Percentiles rank a stretch among this genome's conserved stretches.
phyloP scores from a whole-genome alignment of 2,113 vertebrate genomes.

The Macrotis lagotis region DNA sequence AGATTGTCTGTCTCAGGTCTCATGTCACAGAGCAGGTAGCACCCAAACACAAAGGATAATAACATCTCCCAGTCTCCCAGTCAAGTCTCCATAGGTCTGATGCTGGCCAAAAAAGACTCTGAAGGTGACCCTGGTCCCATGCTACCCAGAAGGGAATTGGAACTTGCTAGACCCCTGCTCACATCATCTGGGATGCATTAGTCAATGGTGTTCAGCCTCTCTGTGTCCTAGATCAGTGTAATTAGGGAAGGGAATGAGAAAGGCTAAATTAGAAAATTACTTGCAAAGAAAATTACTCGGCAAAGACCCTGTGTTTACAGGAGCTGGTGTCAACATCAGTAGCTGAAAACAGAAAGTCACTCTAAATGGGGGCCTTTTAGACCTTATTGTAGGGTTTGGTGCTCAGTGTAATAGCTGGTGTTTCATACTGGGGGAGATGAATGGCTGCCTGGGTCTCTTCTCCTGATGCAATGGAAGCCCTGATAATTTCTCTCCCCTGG shows the following conservation, averaged over 20 bases:
- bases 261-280: conserved; percentile 63
- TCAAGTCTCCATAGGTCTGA: conserved; percentile 38
- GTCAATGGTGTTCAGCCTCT: conserved; percentile 59
- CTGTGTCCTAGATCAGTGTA: conserved; percentile 50
- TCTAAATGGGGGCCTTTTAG: conserved; percentile 46
- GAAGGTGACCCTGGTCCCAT: conserved; percentile 37
- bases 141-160: conserved; percentile 54
- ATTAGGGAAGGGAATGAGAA: conserved; percentile 66
- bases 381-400: conserved; percentile 47
- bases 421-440: conserved; percentile 38
- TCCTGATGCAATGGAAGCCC: not conserved
- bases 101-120: conserved; percentile 37
- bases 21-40: conserved; percentile 31
- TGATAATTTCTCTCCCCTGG: conserved; percentile 22
- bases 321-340: conserved; percentile 53
- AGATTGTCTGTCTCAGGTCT: conserved; percentile 14
- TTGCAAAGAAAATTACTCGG: conserved; percentile 60
- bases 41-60: conserved; percentile 37
- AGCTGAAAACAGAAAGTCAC: conserved; percentile 54
- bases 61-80: not conserved
- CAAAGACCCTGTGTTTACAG: conserved; percentile 59
- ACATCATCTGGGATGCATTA: conserved; percentile 66
- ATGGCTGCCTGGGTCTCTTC: conserved; percentile 2
- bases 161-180: conserved; percentile 60
- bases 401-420: conserved; percentile 38